These are phyloP conservation scores for Cairina moschata DNA, from an alignment of 2,113 vertebrate genomes.

Conservation along the genomic window DNA sequence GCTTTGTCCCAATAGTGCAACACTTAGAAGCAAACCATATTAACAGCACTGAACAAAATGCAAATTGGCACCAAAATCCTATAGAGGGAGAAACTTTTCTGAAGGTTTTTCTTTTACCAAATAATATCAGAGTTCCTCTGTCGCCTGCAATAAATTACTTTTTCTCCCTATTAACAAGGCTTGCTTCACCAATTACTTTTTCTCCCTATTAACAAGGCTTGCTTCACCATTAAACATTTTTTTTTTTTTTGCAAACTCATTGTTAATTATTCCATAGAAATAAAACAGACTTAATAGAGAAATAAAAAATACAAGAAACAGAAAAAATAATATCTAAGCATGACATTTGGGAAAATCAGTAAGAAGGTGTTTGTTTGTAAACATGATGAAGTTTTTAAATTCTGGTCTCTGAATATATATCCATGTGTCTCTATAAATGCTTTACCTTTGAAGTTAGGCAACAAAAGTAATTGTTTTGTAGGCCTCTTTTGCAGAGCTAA, in stretches of 20 bases:
- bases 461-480: neutral
- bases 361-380: neutral
- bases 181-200: neutral
- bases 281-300: neutral
- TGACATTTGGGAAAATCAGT: neutral
- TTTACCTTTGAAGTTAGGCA: neutral
- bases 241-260: neutral
- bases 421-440: neutral
- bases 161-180: neutral
- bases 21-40: neutral
- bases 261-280: neutral
- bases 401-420: neutral
- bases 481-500: neutral
- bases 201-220: neutral
- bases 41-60: neutral
- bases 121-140: neutral
- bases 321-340: rapidly evolving
- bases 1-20: neutral
- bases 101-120: neutral
- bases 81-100: neutral
- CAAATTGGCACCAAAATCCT: neutral
- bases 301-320: rapidly evolving
- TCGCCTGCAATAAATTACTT: neutral
- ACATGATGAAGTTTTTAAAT: neutral
- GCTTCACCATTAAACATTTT: neutral